A percentile compares a stretch with the other conserved stretches of the same genome.
Conservation (phyloP, 2,113 vertebrate genomes). For the Notothenia coriiceps region DNA sequence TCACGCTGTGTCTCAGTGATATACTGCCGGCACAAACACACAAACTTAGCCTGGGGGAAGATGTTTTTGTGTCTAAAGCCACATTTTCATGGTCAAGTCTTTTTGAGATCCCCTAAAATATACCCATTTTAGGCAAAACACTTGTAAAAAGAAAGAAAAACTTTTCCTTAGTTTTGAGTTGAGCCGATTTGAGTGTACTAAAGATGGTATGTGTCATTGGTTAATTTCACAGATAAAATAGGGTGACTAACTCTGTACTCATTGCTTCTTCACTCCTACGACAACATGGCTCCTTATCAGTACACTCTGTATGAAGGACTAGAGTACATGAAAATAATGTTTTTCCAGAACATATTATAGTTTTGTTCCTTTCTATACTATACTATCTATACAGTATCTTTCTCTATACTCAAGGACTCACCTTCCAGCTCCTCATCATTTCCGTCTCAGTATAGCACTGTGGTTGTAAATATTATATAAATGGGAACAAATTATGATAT, state of each 20-base stretch:
- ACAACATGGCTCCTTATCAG: background rate
- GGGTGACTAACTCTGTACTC: background rate
- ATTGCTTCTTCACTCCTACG: background rate
- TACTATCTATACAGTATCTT: too few species aligned
- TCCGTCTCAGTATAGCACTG: slow-evolving; percentile 4
- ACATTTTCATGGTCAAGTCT: background rate
- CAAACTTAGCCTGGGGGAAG: background rate
- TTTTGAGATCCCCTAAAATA: slow-evolving; percentile 19
- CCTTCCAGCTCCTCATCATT: slow-evolving; percentile 6
- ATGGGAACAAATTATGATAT: slow-evolving; percentile 22
- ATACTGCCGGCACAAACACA: background rate
- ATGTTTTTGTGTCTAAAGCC: slow-evolving; percentile 5
- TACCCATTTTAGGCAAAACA: background rate
- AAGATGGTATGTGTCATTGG: background rate
- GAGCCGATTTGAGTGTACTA: background rate
- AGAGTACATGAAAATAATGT: background rate
- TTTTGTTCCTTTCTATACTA: slow-evolving; percentile 5
- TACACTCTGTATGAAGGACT: background rate
- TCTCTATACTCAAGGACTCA: slow-evolving; percentile 8
- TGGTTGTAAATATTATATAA: slow-evolving; percentile 21
- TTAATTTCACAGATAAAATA: background rate
- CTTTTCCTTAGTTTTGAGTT: background rate
- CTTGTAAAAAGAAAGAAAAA: background rate
- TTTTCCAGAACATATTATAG: background rate
- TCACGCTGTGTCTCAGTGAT: background rate